These are phyloP conservation scores for Leptoteleia sp. DNA, from an alignment of 1,140 invertebrate species.

Conservation along the genomic window DNA sequence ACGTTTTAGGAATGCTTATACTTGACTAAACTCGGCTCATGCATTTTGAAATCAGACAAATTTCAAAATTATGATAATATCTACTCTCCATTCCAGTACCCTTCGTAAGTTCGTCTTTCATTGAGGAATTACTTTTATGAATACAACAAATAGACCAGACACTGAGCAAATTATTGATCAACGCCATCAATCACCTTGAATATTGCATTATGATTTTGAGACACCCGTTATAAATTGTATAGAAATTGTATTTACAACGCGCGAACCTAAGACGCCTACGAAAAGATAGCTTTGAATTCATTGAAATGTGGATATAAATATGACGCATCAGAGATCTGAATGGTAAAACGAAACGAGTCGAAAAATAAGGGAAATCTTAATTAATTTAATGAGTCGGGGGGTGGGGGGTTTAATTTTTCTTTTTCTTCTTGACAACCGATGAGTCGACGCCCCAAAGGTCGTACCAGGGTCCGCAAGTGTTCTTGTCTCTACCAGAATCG, in stretches of 20 bases:
- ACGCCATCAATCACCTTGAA: too few relatives aligned
- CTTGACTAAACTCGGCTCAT: conserved; percentile 8
- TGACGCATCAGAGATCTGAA: conserved; percentile 5
- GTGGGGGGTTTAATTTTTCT: conserved; percentile 73
- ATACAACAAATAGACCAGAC: too few relatives aligned
- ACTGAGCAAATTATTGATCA: too few relatives aligned
- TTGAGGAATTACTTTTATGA: too few relatives aligned
- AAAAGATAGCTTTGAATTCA: too few relatives aligned
- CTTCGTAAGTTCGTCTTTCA: background rate
- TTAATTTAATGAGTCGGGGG: conserved; percentile 65
- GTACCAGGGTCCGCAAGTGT: conserved; percentile 93
- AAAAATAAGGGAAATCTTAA: conserved; percentile 52
- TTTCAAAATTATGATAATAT: conserved; percentile 10
- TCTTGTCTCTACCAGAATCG: conserved; percentile 78
- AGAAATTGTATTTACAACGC: too few relatives aligned
- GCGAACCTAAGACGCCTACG: too few relatives aligned
- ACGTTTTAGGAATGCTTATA: conserved; percentile 60
- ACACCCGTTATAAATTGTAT: too few relatives aligned
- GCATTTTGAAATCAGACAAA: conserved; percentile 7
- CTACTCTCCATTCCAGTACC: background rate
- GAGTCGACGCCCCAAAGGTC: conserved; percentile 89
- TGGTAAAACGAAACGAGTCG: conserved; percentile 59
- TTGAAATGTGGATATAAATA: conserved; percentile 5
- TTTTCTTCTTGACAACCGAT: conserved; percentile 81
- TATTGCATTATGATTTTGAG: too few relatives aligned